Evolutionary conservation across 2,113 vertebrate species (phyloP), one percentile per base, ranked within the genome.

Genomic region (Anser cygnoides): DNA sequence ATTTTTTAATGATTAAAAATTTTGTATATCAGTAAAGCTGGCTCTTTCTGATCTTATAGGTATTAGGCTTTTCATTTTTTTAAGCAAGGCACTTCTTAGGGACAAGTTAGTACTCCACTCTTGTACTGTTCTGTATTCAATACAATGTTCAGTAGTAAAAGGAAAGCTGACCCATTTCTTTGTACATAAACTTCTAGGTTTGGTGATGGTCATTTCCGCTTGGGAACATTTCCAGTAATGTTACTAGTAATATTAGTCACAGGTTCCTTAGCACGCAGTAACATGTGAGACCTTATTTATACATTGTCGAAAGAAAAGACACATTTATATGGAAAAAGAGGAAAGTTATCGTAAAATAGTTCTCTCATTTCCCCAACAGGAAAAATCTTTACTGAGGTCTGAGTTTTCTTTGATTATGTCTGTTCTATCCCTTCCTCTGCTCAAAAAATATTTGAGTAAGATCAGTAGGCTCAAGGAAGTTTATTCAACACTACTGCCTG

Each of bases 401-500:
- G 84, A 70, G 17, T 83, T 92, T 87, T 61, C 73, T 89, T 86
- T 74, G 35, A 71, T 93, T 92, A 87, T 90, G 19, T 37, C 83
- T 84, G 10, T 90, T 94, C 86, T 66, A 66, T 39, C 37, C 49
- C 44, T 84, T 84, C 57, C 29, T 90, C 57, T 11, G 9, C 29
- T 93, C 75, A 92, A 90, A 91, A 95, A 89, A 57, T 54, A 81
- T 74, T 96, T 93, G 65, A 94, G 52, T 39, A 84, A 81, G 46
- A 84, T 84, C 83, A 68, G 94, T 90, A 94, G 70, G 68, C 43
- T 90, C 84, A 72, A 81, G 39, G 74, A 75, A 84, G 6, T 3
- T 50, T 88, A 93, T 89, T 87, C 73, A 84, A 58, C 52, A 23
- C 92, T 86, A 89, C 65, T 75, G 65, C 55, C 68, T 84, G 28